These are phyloP conservation scores for Epsilonema sp. DNA, from an alignment of 2,888 invertebrate genomes.

Conservation along the genomic window DNA sequence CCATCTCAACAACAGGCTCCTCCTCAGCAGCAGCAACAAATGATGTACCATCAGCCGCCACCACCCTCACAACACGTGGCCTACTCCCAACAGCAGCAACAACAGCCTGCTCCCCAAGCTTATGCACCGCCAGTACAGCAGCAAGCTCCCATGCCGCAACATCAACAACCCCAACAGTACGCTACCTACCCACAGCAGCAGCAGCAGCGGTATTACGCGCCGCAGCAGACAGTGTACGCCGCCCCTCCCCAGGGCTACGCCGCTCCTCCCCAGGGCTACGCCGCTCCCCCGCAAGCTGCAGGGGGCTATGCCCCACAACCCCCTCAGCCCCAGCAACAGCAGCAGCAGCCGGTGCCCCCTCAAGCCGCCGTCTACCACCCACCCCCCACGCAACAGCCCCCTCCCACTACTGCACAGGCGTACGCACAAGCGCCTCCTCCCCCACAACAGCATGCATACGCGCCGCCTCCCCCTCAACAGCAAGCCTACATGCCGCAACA, in stretches of 20 bases:
- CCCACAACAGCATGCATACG: slow-evolving; percentile 10
- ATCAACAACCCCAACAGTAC: background rate
- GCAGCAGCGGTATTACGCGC: background rate
- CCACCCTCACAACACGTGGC: too few species aligned
- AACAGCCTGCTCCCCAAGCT: too few species aligned
- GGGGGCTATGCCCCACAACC: background rate
- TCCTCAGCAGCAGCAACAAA: too few species aligned
- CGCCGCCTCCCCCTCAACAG: slow-evolving; percentile 8
- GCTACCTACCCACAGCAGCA: background rate
- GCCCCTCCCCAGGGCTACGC: background rate
- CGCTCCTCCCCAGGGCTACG: background rate
- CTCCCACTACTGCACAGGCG: too few species aligned
- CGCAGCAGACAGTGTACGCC: background rate
- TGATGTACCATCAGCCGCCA: too few species aligned
- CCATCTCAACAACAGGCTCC: too few species aligned
- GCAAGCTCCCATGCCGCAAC: background rate
- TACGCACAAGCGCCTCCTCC: too few species aligned
- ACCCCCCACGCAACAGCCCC: background rate
- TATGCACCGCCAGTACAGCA: too few species aligned
- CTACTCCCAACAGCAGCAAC: too few species aligned
- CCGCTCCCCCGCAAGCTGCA: background rate
- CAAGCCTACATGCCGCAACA: background rate
- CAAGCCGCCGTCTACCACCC: background rate
- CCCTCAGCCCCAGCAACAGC: background rate
- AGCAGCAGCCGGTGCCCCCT: background rate